Conservation (phyloP, 2,888 invertebrate species). For the Allophyes oxyacanthae region DNA sequence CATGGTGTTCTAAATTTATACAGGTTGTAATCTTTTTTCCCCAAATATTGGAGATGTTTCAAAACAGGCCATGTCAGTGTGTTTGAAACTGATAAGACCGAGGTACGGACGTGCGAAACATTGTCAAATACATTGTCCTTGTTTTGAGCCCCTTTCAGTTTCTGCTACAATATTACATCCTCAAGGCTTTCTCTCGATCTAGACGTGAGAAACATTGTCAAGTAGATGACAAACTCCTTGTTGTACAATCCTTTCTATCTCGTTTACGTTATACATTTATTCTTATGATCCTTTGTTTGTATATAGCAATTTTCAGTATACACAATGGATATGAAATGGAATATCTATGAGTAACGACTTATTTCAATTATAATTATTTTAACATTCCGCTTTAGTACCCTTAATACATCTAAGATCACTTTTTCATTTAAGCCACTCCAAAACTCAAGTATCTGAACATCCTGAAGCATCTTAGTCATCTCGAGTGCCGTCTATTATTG, state of each 20-base stretch:
- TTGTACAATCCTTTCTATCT: slow-evolving; percentile 15
- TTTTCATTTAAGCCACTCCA: slow-evolving; percentile 34
- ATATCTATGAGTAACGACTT: neutral
- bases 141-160: slow-evolving; percentile 40
- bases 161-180: slow-evolving; percentile 28
- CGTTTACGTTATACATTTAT: slow-evolving; percentile 6
- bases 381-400: slow-evolving; percentile 5
- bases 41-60: slow-evolving; percentile 6
- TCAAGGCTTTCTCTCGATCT: slow-evolving; percentile 38
- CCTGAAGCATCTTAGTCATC: slow-evolving; percentile 34
- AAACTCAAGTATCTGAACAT: slow-evolving; percentile 31
- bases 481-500: slow-evolving; percentile 62
- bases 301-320: neutral
- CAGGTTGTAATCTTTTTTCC: slow-evolving; percentile 1
- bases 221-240: slow-evolving; percentile 23
- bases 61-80: neutral
- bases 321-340: neutral
- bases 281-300: no score
- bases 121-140: slow-evolving; percentile 35
- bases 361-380: slow-evolving; percentile 7
- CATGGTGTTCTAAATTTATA: slow-evolving; percentile 1
- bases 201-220: slow-evolving; percentile 37
- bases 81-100: slow-evolving; percentile 3
- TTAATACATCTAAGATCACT: slow-evolving; percentile 7
- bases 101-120: slow-evolving; percentile 27